phyloP scores from a whole-genome alignment of 2,888 invertebrate genomes.

The Candidula unifasciata region DNA sequence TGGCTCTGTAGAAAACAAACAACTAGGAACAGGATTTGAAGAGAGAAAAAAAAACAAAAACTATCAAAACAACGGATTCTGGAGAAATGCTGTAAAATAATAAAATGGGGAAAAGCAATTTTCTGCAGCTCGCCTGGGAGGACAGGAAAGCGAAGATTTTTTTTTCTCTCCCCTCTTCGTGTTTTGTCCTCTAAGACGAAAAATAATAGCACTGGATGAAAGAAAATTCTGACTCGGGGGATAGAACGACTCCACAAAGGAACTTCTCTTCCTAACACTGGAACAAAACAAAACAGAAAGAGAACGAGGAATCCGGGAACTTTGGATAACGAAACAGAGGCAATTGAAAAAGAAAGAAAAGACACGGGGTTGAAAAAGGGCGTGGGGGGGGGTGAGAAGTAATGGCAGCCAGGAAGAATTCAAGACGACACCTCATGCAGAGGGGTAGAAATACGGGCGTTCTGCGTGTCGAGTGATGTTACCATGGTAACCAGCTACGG shows the following conservation, averaged over 20 bases:
- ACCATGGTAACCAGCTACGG: conserved; percentile 55
- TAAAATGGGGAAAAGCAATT: conserved; percentile 34
- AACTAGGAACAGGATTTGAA: background rate
- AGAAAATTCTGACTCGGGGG: background rate
- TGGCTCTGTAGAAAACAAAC: background rate
- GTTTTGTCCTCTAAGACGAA: background rate
- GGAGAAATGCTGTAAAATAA: conserved; percentile 34
- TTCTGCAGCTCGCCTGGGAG: conserved; percentile 27
- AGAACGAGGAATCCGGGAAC: conserved; percentile 10
- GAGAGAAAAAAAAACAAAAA: conserved; percentile 3
- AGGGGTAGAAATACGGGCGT: conserved; percentile 28
- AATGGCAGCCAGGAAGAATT: background rate
- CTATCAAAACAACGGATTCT: conserved; percentile 23
- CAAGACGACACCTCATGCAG: conserved; percentile 27
- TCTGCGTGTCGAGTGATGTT: conserved; percentile 55
- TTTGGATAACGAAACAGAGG: conserved; percentile 19
- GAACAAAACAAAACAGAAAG: background rate
- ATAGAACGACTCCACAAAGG: background rate
- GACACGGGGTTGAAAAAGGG: conserved; percentile 23
- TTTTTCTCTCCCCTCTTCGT: too few species aligned
- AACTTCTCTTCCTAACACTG: background rate
- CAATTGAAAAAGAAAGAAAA: too few species aligned
- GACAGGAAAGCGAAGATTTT: background rate
- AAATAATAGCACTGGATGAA: background rate
- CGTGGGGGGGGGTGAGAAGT: conserved; percentile 10